Conservation (phyloP, 2,113 vertebrate genomes). For the Pardalotus punctatus region DNA sequence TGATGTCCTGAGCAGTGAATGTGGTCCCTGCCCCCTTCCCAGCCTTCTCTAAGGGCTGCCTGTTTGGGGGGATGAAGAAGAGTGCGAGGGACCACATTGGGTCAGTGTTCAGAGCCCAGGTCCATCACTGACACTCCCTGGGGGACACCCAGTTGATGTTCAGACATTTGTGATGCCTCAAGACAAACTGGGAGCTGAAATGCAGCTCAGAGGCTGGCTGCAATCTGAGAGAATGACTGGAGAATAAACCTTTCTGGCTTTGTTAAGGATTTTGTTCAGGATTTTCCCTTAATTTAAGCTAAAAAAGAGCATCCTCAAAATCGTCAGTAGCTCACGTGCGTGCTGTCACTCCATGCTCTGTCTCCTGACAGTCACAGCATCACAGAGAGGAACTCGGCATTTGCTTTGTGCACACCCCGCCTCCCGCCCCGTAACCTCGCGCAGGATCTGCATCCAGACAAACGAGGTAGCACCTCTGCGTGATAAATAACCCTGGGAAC, state of each 20-base stretch:
- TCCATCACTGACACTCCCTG: background rate
- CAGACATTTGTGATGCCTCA: background rate
- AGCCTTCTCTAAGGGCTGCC: background rate
- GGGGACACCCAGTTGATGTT: background rate
- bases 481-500: background rate
- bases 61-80: background rate
- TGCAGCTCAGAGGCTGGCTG: background rate
- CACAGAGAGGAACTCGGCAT: background rate
- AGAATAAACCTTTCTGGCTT: background rate
- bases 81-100: rapidly evolving
- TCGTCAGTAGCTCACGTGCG: background rate
- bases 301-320: background rate
- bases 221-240: background rate
- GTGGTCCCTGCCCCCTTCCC: background rate
- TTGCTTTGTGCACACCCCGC: background rate
- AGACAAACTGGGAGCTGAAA: background rate
- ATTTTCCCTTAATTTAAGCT: background rate
- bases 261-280: background rate
- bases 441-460: background rate
- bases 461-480: background rate
- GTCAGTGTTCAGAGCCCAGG: background rate
- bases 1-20: background rate
- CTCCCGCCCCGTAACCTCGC: background rate
- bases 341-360: background rate
- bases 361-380: background rate